Evolutionary conservation across 2,888 invertebrate genomes (phyloP), one percentile per base, ranked within the genome.

Genomic region (Callimorpha dominula): DNA sequence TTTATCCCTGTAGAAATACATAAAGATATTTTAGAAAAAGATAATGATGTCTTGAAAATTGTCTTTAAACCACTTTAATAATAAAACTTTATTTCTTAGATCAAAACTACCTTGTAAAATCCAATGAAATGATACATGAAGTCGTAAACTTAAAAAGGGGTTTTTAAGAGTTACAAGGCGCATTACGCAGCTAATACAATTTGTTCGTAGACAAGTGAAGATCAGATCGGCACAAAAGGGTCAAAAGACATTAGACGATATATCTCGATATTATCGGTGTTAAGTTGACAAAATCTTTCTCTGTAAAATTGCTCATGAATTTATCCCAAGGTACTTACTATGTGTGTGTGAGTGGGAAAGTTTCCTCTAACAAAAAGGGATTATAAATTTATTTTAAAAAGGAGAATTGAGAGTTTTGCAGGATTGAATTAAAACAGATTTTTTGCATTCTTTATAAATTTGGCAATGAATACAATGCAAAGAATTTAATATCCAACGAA

Each of bases 381-480:
- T 65, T 79, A 82, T 82, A 85, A 81, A 83, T 86, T 79, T 73
- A 78, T 71, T 81, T 81, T 79, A 79, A 79, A 73, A 72, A 65
- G 71, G 57, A 40, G 63, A 14, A n/a, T 15, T 31, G 52, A 5
- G 71, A 65, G 57, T 15, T 76, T 76, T 74, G 31, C 65, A 46
- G 66, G 65, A 66, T 46, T 64, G 65, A 71, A 17, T 65, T 17
- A 40, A 65, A 31, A 1, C 31, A 14, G 1, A 9, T 40, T 14
- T 60, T 49, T 49, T 43, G 14, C 6, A 15, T 42, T 68, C 52
- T 65, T 42, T 17, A 4, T 6, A 20, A 63, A 40, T 15, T 12
- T 6, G 3, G 2, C 17, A 11, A 43, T 17, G 42, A 15, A 63
- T 15, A 40, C 42, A 42, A 40, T 42, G 20, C 12, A 20, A 57